These are phyloP conservation scores for Malachius bipustulatus DNA, from an alignment of 2,888 invertebrate species.

Conservation along the genomic window DNA sequence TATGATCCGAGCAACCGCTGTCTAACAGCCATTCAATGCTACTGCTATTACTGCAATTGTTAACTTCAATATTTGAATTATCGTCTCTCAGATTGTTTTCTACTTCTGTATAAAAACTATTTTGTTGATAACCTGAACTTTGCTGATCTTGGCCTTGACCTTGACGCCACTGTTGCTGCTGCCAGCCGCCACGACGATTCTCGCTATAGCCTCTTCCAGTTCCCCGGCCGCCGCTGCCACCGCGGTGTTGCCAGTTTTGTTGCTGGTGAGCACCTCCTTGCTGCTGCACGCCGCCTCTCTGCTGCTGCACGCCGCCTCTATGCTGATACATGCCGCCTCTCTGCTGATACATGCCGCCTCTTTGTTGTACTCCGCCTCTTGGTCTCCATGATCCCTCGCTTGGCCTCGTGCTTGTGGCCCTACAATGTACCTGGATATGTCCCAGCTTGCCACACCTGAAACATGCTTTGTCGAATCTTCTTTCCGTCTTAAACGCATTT, in stretches of 20 bases:
- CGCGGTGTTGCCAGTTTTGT: conserved; percentile 7
- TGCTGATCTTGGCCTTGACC: conserved; percentile 5
- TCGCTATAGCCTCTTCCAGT: conserved; percentile 1
- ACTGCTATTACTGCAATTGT: conserved; percentile 1
- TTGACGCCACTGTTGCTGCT: too few species aligned
- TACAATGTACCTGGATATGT: neutral
- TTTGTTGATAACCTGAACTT: conserved; percentile 1
- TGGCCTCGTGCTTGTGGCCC: neutral
- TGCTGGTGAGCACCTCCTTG: too few species aligned
- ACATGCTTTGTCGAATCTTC: neutral
- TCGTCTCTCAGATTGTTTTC: conserved; percentile 2
- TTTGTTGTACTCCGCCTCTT: conserved; percentile 3
- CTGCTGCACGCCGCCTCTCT: too few species aligned
- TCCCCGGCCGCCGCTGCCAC: conserved; percentile 4
- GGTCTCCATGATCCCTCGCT: neutral
- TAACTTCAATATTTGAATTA: neutral
- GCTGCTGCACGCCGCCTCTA: too few species aligned
- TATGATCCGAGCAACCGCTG: too few species aligned
- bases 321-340: too few species aligned
- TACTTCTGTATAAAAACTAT: neutral
- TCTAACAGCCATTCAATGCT: conserved; percentile 11
- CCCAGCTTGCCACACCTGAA: neutral
- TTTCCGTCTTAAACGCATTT: neutral
- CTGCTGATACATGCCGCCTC: neutral
- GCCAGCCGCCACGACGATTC: too few species aligned